A percentile compares a stretch with the other conserved stretches of the same genome.
These are phyloP conservation scores for Morpho deidamia DNA, from an alignment of 2,888 invertebrate species.

Conservation along the genomic window DNA sequence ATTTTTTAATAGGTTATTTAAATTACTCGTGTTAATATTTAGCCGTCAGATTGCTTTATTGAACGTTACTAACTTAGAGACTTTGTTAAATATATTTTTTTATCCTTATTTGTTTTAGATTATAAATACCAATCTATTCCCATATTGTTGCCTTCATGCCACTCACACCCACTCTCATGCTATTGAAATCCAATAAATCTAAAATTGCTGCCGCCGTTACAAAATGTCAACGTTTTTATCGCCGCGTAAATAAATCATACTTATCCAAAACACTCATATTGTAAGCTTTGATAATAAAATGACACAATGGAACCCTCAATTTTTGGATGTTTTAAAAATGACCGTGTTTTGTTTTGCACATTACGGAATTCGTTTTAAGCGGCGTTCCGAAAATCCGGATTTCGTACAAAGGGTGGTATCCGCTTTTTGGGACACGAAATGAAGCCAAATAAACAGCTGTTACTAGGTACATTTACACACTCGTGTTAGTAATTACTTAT, in stretches of 20 bases:
- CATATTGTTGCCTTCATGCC: neutral
- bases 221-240: slow-evolving; percentile 20
- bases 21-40: no score
- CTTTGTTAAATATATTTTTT: no score
- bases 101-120: no score
- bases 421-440: slow-evolving; percentile 10
- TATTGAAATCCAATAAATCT: slow-evolving; percentile 20
- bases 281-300: no score
- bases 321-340: no score
- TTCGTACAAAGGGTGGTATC: neutral
- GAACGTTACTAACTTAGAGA: no score
- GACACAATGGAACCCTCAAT: no score
- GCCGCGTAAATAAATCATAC: slow-evolving; percentile 8
- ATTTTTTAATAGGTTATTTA: no score
- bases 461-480: slow-evolving; percentile 6
- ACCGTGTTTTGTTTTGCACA: neutral
- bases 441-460: slow-evolving; percentile 8
- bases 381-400: slow-evolving; percentile 1
- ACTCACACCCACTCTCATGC: no score
- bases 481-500: slow-evolving; percentile 7
- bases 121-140: neutral
- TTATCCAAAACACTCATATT: neutral
- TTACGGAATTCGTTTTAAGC: neutral
- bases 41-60: no score
- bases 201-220: slow-evolving; percentile 18